phyloP scores from a whole-genome alignment of 2,888 invertebrate genomes.

The Erannis defoliaria region DNA sequence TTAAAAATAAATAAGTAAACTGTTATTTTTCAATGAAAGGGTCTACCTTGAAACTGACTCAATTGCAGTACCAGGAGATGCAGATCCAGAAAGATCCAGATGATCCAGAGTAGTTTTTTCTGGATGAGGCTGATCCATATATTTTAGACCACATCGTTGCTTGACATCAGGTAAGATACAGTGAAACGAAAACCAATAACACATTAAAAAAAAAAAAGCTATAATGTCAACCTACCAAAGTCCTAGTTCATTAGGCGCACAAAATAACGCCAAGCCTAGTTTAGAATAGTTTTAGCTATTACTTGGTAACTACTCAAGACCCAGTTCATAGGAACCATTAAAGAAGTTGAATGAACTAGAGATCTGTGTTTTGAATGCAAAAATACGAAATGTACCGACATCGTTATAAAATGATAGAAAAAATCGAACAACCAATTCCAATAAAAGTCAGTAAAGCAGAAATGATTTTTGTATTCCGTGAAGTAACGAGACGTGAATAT shows the following conservation, averaged over 20 bases:
- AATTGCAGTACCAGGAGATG: neutral
- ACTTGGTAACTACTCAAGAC: neutral
- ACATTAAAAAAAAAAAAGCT: no score
- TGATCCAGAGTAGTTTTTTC: no score
- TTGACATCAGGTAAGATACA: no score
- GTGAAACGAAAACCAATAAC: no score
- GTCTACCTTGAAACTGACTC: neutral
- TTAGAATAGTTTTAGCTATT: neutral
- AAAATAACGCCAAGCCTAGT: no score
- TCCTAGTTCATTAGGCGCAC: no score
- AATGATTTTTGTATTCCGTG: slow-evolving; percentile 11
- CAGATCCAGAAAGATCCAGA: no score
- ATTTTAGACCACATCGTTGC: no score
- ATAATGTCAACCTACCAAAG: no score
- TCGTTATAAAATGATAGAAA: neutral
- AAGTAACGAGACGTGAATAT: slow-evolving; percentile 13
- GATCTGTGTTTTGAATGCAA: slow-evolving; percentile 10
- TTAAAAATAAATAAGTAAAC: neutral
- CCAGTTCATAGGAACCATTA: neutral
- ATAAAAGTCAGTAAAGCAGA: slow-evolving; percentile 6
- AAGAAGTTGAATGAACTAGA: slow-evolving; percentile 19
- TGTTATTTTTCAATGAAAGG: neutral
- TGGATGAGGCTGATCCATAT: no score
- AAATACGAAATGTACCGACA: neutral
- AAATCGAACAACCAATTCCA: slow-evolving; percentile 4